Evolutionary conservation across 2,888 invertebrate species (phyloP), one percentile per base, ranked within the genome.

Genomic region (Tridacna gigas): DNA sequence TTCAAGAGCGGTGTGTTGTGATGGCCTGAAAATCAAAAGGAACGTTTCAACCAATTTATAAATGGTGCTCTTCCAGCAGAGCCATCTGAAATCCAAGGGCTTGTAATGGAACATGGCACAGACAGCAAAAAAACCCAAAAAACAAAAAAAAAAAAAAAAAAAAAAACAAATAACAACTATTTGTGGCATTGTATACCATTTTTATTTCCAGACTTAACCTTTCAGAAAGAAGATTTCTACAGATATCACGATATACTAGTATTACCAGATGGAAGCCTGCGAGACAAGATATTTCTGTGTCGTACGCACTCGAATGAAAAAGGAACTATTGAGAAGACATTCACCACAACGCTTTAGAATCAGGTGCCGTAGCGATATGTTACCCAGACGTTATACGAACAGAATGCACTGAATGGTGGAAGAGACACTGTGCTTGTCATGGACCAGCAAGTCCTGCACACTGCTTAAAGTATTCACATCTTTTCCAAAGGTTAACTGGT

Each of bases 391-490:
- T 4, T 63, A 22, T 13, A 4, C 2, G 63, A 63, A 22, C 7
- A 1, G 3, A 13, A 63, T 4, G 22, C 63, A 9, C 25, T 63
- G 22, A 63, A 63, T n/a, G 11, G 1, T 22, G 25, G 22, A 13
- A 63, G 63, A 3, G 25, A 63, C 63, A 1, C 4, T 63, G 13
- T 63, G 13, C 25, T 9, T 63, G 9, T 63, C 7, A 3, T 63
- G 22, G 7, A 63, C 63, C 3, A 22, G 13, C 11, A 9, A 63
- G 11, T 66, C 65, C 5, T 66, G 65, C 26, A 26, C 65, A 26
- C 18, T 66, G 26, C 26, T 66, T 18, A 66, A 66, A 28, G 65
- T 66, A 26, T 51, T n/a, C n/a, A n/a, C n/a, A n/a, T n/a, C n/a
- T n/a, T n/a, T n/a, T n/a, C n/a, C n/a, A n/a, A n/a, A n/a, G n/a